A percentile compares a stretch with the other conserved stretches of the same genome.
Evolutionary conservation across 2,888 invertebrate species (phyloP).

Genomic region (Eustalomyia histrio): DNA sequence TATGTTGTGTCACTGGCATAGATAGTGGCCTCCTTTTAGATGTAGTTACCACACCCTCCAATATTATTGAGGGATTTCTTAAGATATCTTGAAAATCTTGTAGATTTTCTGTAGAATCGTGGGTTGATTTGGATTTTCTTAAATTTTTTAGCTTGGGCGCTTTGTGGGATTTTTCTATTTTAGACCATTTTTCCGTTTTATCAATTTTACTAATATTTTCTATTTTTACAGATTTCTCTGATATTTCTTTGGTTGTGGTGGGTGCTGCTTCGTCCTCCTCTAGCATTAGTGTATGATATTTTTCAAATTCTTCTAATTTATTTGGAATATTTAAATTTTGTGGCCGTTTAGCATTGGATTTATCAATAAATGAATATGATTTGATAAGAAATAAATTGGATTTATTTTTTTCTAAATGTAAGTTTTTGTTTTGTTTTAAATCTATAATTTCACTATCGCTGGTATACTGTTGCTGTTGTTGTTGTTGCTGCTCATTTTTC

Average conservation of each 20-base stretch:
- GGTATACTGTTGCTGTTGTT: conserved; percentile 30
- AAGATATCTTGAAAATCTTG: conserved; percentile 52
- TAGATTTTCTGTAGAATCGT: conserved; percentile 45
- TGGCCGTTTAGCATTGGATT: conserved; percentile 39
- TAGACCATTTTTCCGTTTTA: conserved; percentile 9
- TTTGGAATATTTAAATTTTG: conserved; percentile 30
- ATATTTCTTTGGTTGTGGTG: not conserved
- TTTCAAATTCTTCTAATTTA: conserved; percentile 42
- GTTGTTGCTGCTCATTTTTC: conserved; percentile 23
- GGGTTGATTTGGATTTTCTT: conserved; percentile 46
- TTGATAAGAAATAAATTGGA: conserved; percentile 67
- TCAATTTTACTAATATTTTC: conserved; percentile 11
- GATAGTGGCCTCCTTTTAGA: conserved; percentile 27
- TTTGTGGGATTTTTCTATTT: conserved; percentile 18
- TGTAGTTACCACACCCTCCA: conserved; percentile 10
- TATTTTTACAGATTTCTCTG: not conserved
- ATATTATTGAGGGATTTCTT: conserved; percentile 54
- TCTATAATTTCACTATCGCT: conserved; percentile 61
- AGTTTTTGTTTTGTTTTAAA: conserved; percentile 49
- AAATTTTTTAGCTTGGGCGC: conserved; percentile 45
- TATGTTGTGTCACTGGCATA: conserved; percentile 4
- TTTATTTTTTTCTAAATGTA: conserved; percentile 64
- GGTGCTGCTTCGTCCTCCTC: too few species aligned
- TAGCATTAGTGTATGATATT: conserved; percentile 20
- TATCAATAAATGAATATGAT: conserved; percentile 68